Base-by-base conservation (phyloP, 2,888 invertebrate genomes). In the Anodontia alba region DNA sequence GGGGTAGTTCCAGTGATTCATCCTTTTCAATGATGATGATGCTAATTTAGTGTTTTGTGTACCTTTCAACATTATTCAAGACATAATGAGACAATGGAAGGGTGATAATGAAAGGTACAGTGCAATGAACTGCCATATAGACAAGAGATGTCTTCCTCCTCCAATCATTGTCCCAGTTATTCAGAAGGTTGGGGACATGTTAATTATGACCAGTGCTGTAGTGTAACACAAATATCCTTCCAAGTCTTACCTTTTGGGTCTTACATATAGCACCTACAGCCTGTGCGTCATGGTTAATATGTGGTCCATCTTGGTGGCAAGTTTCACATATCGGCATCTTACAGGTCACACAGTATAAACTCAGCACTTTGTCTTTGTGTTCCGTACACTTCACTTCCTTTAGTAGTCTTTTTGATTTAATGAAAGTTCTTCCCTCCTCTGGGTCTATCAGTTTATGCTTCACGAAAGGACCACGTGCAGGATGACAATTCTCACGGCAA, bases 201-300 rank as follows among this genome's bases (percentile, higher is more conserved):
- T n/a, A n/a, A n/a, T n/a, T n/a, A n/a, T n/a, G n/a, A n/a, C n/a
- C n/a, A n/a, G n/a, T n/a, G n/a, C n/a, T n/a, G n/a, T n/a, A n/a
- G n/a, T n/a, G n/a, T n/a, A n/a, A n/a, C n/a, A n/a, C n/a, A n/a
- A n/a, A n/a, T n/a, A n/a, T n/a, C n/a, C n/a, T n/a, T n/a, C n/a
- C n/a, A n/a, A n/a, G n/a, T n/a, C 69, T 69, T 95, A 99, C 99
- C 98, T 99, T 99, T 96, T 99, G 98, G 85, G 97, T 96, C 96
- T 99, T 98, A 95, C 98, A 98, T 95, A 99, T 98, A 92, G 96
- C 96, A 81, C 97, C 96, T 92, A 99, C 96, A 78, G 97, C 97
- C 94, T 99, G 98, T 75, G 99, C 97, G 94, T 99, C 98, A 95
- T 99, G 99, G 84, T 97, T 96, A 88, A 97, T 96, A 95, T 99